Evolutionary conservation across 2,888 invertebrate species (phyloP).

Genomic region (Dryobotodes eremita): DNA sequence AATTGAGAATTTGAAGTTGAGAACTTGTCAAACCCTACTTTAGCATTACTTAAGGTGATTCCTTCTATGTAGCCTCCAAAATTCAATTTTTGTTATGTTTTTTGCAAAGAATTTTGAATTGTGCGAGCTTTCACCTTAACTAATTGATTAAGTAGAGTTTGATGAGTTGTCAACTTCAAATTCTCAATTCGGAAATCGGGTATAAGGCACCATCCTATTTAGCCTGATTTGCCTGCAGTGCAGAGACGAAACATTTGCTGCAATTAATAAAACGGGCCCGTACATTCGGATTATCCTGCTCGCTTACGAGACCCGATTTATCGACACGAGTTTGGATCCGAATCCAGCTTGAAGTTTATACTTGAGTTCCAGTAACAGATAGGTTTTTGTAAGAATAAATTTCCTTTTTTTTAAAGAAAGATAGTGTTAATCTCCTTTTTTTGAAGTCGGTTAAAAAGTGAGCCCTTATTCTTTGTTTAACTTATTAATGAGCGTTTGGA

Average conservation of each 20-base stretch:
- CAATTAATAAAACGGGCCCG: slow-evolving; percentile 75
- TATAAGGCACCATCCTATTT: neutral
- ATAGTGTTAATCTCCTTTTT: too few species aligned
- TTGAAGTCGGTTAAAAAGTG: neutral
- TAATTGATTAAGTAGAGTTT: too few species aligned
- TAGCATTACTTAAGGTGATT: too few species aligned
- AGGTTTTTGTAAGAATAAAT: neutral
- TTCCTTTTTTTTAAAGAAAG: too few species aligned
- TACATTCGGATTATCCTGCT: slow-evolving; percentile 71
- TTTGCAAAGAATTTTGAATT: too few species aligned
- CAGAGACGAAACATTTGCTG: slow-evolving; percentile 61
- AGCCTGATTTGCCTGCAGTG: slow-evolving; percentile 47
- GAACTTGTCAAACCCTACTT: too few species aligned
- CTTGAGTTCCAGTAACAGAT: slow-evolving; percentile 46
- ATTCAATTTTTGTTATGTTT: too few species aligned
- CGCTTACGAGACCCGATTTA: slow-evolving; percentile 75
- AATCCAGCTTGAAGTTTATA: slow-evolving; percentile 61
- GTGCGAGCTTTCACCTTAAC: too few species aligned
- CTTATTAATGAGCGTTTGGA: neutral
- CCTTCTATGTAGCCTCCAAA: too few species aligned
- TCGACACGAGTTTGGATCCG: slow-evolving; percentile 65
- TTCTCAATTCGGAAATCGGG: too few species aligned
- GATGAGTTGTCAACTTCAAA: too few species aligned
- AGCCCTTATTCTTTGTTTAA: neutral
- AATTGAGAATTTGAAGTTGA: too few species aligned